Percentiles rank a stretch among this genome's conserved stretches.
Conservation (phyloP, 2,797 vertebrate genomes). For the Mastacembelus armatus region DNA sequence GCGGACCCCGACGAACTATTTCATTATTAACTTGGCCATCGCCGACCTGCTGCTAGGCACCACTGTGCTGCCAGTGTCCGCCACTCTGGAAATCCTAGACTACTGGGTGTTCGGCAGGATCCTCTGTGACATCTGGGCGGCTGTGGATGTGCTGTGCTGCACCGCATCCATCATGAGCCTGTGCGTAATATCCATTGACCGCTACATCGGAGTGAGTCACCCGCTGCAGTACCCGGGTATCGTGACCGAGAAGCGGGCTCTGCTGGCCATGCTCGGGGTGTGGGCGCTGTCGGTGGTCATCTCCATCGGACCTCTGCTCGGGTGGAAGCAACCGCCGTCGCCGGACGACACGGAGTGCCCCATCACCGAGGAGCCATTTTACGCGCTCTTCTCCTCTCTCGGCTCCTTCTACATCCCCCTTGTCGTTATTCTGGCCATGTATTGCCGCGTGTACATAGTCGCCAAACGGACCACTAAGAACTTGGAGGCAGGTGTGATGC, state of each 20-base stretch:
- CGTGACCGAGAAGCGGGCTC: conserved; percentile 92
- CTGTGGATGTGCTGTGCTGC: conserved; percentile 96
- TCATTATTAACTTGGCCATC: conserved; percentile 96
- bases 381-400: conserved; percentile 96
- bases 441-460: conserved; percentile 95
- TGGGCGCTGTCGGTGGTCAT: conserved; percentile 95
- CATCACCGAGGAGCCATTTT: conserved; percentile 97
- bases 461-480: conserved; percentile 97
- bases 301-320: conserved; percentile 95
- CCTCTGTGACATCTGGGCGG: conserved; percentile 98
- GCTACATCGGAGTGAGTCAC: conserved; percentile 95
- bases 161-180: conserved; percentile 97
- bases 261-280: conserved; percentile 91
- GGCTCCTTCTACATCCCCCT: conserved; percentile 97
- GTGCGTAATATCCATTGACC: conserved; percentile 97
- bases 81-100: conserved; percentile 91
- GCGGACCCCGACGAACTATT: conserved; percentile 96
- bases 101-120: conserved; percentile 95
- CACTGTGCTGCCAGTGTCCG: conserved; percentile 95
- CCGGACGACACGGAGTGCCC: conserved; percentile 90
- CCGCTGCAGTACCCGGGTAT: conserved; percentile 95
- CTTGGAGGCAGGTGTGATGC: conserved; percentile 96
- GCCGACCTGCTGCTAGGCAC: conserved; percentile 95
- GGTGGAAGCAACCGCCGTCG: conserved; percentile 96
- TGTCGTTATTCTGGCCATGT: conserved; percentile 95